These are phyloP conservation scores for Ennomos erosarius DNA, from an alignment of 2,888 invertebrate species.

Conservation along the genomic window DNA sequence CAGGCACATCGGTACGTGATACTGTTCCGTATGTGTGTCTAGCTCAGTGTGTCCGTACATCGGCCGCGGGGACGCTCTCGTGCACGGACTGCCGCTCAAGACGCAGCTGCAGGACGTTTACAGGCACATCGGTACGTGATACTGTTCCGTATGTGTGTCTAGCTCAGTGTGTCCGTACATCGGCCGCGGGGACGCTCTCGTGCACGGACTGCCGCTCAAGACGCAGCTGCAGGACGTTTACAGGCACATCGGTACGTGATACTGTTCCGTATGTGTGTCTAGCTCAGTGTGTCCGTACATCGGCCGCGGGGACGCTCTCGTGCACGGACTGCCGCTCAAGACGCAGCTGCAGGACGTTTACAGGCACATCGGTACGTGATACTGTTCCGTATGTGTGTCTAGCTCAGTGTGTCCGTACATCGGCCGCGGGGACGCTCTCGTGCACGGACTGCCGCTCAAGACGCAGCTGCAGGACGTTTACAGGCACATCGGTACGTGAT, in stretches of 20 bases:
- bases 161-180: conserved; percentile 67
- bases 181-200: conserved; percentile 59
- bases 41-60: conserved; percentile 67
- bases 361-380: conserved; percentile 79
- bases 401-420: conserved; percentile 67
- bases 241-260: conserved; percentile 79
- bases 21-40: no score
- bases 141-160: no score
- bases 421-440: conserved; percentile 59
- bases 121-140: conserved; percentile 79
- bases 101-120: conserved; percentile 85
- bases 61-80: conserved; percentile 59
- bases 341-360: conserved; percentile 85
- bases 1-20: conserved; percentile 79
- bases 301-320: conserved; percentile 59
- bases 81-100: conserved; percentile 84
- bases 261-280: no score
- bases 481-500: conserved; percentile 79
- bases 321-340: conserved; percentile 84
- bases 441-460: conserved; percentile 84
- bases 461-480: conserved; percentile 85
- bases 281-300: conserved; percentile 67
- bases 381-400: no score
- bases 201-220: conserved; percentile 84
- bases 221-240: conserved; percentile 85